phyloP scores from a whole-genome alignment of 2,797 vertebrate species.

The Chloroceryle inda region DNA sequence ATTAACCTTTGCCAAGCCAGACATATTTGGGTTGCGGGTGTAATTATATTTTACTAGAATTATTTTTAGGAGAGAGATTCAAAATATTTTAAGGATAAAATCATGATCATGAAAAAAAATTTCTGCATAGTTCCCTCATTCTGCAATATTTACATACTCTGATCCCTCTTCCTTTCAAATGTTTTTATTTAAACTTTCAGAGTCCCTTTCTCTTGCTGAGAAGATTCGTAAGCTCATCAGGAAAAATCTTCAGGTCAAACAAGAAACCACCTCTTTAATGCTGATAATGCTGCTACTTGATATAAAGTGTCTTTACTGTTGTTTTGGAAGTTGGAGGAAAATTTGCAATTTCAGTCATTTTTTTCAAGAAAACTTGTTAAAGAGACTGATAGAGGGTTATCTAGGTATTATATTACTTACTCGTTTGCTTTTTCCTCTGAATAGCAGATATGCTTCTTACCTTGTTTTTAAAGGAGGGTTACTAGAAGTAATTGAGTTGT shows the following conservation, averaged over 20 bases:
- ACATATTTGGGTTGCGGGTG: background rate
- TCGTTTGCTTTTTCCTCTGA: background rate
- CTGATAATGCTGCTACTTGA: background rate
- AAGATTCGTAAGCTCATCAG: background rate
- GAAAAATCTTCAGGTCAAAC: background rate
- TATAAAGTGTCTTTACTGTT: background rate
- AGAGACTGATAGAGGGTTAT: background rate
- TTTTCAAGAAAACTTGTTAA: background rate
- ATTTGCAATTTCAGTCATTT: background rate
- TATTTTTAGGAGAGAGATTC: background rate
- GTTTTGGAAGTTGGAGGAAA: background rate
- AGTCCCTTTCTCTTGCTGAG: background rate
- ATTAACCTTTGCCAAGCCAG: background rate
- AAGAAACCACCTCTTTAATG: background rate
- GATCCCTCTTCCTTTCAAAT: background rate
- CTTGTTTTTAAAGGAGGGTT: conserved; percentile 1
- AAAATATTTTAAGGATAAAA: background rate
- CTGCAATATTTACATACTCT: background rate
- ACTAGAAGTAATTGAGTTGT: background rate
- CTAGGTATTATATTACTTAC: background rate
- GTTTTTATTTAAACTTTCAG: background rate
- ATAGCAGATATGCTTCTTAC: background rate
- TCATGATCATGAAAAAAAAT: background rate
- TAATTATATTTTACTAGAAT: background rate
- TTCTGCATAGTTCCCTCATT: background rate